Percentiles rank a stretch among this genome's conserved stretches.
Conservation (phyloP, 2,113 vertebrate species). For the Blennius ocellaris region DNA sequence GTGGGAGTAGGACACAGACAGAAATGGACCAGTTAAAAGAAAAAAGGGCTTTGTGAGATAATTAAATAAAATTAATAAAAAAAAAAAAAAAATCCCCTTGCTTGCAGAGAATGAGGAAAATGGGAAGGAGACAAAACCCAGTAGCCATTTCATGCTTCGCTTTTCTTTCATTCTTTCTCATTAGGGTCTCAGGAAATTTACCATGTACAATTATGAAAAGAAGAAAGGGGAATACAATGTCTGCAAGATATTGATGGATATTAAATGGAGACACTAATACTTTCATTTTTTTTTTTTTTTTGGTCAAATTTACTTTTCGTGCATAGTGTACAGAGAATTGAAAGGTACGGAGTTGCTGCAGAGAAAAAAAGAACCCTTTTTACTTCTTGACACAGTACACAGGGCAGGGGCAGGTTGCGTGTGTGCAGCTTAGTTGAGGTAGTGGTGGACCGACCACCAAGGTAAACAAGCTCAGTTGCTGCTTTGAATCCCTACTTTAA, state of each 20-base stretch:
- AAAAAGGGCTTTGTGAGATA: constrained; percentile 78
- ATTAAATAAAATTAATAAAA: constrained; percentile 88
- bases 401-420: too few species aligned
- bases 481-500: too few species aligned
- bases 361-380: constrained; percentile 23
- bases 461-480: too few species aligned
- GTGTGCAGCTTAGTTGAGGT: too few species aligned
- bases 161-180: constrained; percentile 75
- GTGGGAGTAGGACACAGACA: constrained; percentile 77
- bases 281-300: constrained; percentile 45
- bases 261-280: constrained; percentile 41
- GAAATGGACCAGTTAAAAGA: constrained; percentile 58
- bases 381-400: too few species aligned
- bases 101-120: constrained; percentile 65
- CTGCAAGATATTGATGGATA: constrained; percentile 55
- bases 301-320: constrained; percentile 8
- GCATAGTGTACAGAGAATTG: constrained; percentile 20
- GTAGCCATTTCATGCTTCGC: constrained; percentile 72
- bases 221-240: constrained; percentile 63
- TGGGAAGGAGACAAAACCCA: constrained; percentile 62
- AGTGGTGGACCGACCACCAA: too few species aligned
- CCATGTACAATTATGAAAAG: constrained; percentile 62
- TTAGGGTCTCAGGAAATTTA: constrained; percentile 76
- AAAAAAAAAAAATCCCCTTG: constrained; percentile 72
- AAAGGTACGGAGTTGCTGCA: constrained; percentile 36